phyloP scores from a whole-genome alignment of 2,888 invertebrate species.

The Perdita meconis region DNA sequence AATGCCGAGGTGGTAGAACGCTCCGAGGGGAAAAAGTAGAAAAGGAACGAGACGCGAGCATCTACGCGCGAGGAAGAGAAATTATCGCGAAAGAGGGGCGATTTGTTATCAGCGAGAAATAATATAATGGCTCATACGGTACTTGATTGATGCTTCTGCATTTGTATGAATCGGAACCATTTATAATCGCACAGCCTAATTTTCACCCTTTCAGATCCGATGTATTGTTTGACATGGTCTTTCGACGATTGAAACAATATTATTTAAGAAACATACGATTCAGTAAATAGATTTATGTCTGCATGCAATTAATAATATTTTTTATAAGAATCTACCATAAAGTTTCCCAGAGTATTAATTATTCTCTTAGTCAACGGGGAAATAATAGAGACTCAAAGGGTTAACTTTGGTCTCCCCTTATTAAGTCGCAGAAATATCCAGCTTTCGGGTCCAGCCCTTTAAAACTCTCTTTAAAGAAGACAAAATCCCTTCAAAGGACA shows the following conservation, averaged over 20 bases:
- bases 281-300: too few relatives aligned
- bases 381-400: too few relatives aligned
- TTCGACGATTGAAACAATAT: too few relatives aligned
- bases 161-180: conserved; percentile 47
- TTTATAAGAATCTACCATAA: too few relatives aligned
- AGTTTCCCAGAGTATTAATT: too few relatives aligned
- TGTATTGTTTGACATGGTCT: too few relatives aligned
- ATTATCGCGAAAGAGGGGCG: conserved; percentile 57
- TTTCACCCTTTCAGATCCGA: conserved; percentile 15
- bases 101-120: conserved; percentile 62
- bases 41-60: conserved; percentile 25
- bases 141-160: conserved; percentile 61
- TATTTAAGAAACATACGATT: too few relatives aligned
- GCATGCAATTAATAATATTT: too few relatives aligned
- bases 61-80: conserved; percentile 62
- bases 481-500: conserved; percentile 2
- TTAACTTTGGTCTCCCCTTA: not conserved
- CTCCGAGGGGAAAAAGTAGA: not conserved
- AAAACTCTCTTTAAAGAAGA: not conserved
- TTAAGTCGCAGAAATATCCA: not conserved
- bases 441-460: not conserved
- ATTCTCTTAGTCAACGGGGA: too few relatives aligned
- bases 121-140: conserved; percentile 62
- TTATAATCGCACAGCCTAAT: conserved; percentile 37
- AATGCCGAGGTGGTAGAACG: conserved; percentile 26